Percentiles rank a stretch among this genome's conserved stretches.
Conservation (phyloP, 2,797 vertebrate species). For the Pteronotus mesoamericanus region DNA sequence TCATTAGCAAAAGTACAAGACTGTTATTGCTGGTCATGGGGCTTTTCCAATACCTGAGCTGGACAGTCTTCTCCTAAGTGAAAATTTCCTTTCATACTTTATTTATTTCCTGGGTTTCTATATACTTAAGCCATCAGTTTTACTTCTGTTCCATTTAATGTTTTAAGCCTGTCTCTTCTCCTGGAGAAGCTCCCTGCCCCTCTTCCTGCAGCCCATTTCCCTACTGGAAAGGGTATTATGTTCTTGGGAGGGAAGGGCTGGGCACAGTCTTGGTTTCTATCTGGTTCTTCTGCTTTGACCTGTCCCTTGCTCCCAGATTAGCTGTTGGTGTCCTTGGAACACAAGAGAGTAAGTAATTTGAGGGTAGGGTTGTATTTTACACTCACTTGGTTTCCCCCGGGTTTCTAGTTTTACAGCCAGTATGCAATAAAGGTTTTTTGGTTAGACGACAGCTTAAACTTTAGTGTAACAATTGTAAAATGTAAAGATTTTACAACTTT, state of each 20-base stretch:
- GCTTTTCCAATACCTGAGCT: neutral
- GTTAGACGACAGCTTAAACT: neutral
- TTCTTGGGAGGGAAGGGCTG: slow-evolving; percentile 4
- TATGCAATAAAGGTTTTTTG: neutral
- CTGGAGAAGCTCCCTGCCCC: neutral
- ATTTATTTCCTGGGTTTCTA: slow-evolving; percentile 31
- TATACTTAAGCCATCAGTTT: neutral
- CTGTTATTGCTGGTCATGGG: neutral
- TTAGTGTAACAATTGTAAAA: neutral
- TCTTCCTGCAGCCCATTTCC: neutral
- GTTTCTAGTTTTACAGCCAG: neutral
- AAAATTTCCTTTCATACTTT: slow-evolving; percentile 20
- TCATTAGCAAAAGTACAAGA: slow-evolving; percentile 1
- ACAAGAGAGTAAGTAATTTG: slow-evolving; percentile 42
- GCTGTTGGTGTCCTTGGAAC: slow-evolving; percentile 26
- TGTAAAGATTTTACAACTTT: slow-evolving; percentile 41
- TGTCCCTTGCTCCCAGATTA: neutral
- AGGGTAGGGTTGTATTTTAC: slow-evolving; percentile 6
- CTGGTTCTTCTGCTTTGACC: slow-evolving; percentile 54
- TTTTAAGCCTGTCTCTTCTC: neutral
- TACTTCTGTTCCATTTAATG: neutral
- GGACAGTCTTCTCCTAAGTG: neutral
- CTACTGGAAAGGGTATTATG: neutral
- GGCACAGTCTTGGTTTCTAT: slow-evolving; percentile 44
- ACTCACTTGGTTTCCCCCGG: neutral